Percentiles rank a stretch among this genome's conserved stretches.
phyloP scores from a whole-genome alignment of 2,113 vertebrate species.

The Canis aureus region DNA sequence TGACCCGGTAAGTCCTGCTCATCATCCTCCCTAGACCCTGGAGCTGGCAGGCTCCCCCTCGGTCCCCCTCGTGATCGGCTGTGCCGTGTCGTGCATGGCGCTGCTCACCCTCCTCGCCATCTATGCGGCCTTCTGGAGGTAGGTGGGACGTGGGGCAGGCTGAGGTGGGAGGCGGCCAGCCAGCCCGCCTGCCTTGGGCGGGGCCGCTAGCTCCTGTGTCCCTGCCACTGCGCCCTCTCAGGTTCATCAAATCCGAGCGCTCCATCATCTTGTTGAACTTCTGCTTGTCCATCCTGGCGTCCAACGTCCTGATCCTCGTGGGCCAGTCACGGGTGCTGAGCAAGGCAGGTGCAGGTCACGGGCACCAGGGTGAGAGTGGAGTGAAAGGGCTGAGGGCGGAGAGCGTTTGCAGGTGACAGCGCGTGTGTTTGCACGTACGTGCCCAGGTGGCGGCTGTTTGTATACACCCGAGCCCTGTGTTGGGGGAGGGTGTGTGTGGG shows the following conservation, averaged over 20 bases:
- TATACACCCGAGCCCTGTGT: neutral
- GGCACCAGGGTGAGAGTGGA: neutral
- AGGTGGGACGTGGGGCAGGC: neutral
- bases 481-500: neutral
- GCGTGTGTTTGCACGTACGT: neutral
- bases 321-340: constrained; percentile 98
- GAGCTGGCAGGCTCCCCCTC: constrained; percentile 94
- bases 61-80: constrained; percentile 97
- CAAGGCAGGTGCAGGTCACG: constrained; percentile 91
- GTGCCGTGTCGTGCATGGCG: constrained; percentile 97
- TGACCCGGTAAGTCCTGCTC: neutral
- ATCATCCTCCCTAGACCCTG: constrained; percentile 90
- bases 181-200: neutral
- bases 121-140: constrained; percentile 99
- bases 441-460: neutral
- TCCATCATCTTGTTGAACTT: constrained; percentile 99
- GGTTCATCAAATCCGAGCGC: constrained; percentile 98
- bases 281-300: constrained; percentile 98
- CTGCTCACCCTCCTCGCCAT: constrained; percentile 96
- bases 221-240: constrained; percentile 73
- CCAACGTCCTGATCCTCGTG: constrained; percentile 97
- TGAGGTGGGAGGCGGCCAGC: neutral
- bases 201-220: neutral
- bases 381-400: accelerated
- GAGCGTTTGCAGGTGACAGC: neutral